Conservation (phyloP, 2,797 vertebrate genomes). For the Mormyrus hasselquistii region DNA sequence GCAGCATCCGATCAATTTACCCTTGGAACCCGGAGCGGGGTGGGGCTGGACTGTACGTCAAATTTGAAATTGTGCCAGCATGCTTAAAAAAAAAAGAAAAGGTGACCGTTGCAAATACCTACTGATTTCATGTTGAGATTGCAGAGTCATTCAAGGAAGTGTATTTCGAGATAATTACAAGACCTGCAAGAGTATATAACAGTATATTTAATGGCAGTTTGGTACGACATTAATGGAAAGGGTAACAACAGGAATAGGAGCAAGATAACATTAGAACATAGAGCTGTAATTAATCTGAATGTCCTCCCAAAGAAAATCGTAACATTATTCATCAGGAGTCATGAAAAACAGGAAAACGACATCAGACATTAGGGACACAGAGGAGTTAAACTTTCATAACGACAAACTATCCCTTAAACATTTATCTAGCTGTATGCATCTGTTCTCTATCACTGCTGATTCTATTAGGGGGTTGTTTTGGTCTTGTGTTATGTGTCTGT, state of each 20-base stretch:
- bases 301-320: not conserved
- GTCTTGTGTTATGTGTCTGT: not conserved
- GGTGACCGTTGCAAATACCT: not conserved
- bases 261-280: not conserved
- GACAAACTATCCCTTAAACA: not conserved
- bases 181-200: not conserved
- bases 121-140: slow-evolving; percentile 1
- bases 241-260: not conserved
- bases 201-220: not conserved
- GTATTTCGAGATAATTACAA: not conserved
- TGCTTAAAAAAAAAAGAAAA: not conserved
- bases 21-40: not conserved
- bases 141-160: not conserved
- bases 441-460: not conserved
- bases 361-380: not conserved
- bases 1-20: slow-evolving; percentile 25
- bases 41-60: not conserved
- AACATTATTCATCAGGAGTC: not conserved
- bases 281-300: not conserved
- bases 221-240: not conserved
- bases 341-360: not conserved
- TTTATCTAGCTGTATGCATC: not conserved
- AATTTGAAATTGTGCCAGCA: not conserved
- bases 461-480: not conserved
- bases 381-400: not conserved